phyloP scores from a whole-genome alignment of 2,888 invertebrate species.

The Chrysodeixis includens region DNA sequence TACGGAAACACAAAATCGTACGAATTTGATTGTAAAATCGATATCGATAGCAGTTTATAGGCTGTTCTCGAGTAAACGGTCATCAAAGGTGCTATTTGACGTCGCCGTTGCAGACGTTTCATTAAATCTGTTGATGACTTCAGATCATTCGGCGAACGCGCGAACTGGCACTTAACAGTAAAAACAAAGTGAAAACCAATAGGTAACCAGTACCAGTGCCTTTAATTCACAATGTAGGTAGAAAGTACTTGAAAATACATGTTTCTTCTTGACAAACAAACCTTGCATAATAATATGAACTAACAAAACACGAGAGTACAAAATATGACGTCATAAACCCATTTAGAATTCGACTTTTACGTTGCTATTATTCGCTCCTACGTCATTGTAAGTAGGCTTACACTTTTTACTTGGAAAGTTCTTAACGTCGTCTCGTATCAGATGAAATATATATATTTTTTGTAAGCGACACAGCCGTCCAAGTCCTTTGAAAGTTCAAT shows the following conservation, averaged over 20 bases:
- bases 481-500: conserved; percentile 11
- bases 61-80: conserved; percentile 36
- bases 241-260: neutral
- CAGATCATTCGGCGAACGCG: conserved; percentile 3
- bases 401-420: conserved; percentile 48
- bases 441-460: conserved; percentile 37
- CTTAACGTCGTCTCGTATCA: conserved; percentile 27
- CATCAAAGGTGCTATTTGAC: conserved; percentile 31
- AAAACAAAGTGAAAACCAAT: neutral
- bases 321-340: conserved; percentile 45
- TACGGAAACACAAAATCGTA: conserved; percentile 58
- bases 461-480: conserved; percentile 10
- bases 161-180: conserved; percentile 10
- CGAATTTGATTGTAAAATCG: conserved; percentile 64
- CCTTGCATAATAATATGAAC: neutral
- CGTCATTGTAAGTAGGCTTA: conserved; percentile 31
- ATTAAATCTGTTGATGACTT: conserved; percentile 36
- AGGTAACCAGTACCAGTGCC: neutral
- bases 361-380: conserved; percentile 32
- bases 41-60: conserved; percentile 49
- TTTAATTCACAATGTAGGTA: neutral
- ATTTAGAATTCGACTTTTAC: conserved; percentile 37
- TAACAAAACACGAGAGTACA: conserved; percentile 11
- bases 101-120: conserved; percentile 23
- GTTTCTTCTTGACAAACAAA: neutral